Conservation (phyloP, 2,797 vertebrate genomes). For the Podarcis lilfordi region DNA sequence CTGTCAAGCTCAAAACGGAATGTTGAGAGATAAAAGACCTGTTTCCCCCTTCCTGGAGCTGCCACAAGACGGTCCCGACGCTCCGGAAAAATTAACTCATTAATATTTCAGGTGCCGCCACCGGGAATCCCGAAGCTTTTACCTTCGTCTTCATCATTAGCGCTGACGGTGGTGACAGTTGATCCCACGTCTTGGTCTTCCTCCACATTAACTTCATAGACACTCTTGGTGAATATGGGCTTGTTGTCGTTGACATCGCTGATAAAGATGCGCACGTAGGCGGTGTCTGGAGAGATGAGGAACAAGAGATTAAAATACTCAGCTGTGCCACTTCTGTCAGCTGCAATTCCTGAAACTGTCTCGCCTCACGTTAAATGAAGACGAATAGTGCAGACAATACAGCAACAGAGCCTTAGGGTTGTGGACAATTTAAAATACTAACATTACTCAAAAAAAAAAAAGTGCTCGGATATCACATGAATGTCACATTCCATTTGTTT, state of each 20-base stretch:
- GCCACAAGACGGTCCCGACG: not conserved
- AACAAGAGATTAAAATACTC: slow-evolving; percentile 71
- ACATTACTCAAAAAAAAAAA: slow-evolving; percentile 55
- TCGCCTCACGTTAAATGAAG: slow-evolving; percentile 68
- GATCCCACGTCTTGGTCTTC: slow-evolving; percentile 89
- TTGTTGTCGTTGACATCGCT: slow-evolving; percentile 93
- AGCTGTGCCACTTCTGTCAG: slow-evolving; percentile 70
- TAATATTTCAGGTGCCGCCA: slow-evolving; percentile 40
- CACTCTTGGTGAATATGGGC: slow-evolving; percentile 82
- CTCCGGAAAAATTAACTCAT: slow-evolving; percentile 40
- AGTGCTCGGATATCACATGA: slow-evolving; percentile 75
- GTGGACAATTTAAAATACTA: slow-evolving; percentile 63
- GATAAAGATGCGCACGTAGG: slow-evolving; percentile 87
- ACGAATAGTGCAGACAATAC: slow-evolving; percentile 73
- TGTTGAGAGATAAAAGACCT: not conserved
- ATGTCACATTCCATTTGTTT: slow-evolving; percentile 76
- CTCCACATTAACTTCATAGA: slow-evolving; percentile 86
- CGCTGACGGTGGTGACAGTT: slow-evolving; percentile 85
- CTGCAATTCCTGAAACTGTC: slow-evolving; percentile 65
- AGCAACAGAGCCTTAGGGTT: slow-evolving; percentile 71
- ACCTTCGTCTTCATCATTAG: slow-evolving; percentile 91
- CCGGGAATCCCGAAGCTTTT: slow-evolving; percentile 30
- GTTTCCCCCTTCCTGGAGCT: slow-evolving; percentile 24
- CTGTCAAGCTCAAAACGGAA: not conserved
- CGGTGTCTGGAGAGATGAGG: slow-evolving; percentile 81